These are phyloP conservation scores for Pipra filicauda DNA, from an alignment of 2,113 vertebrate species.

Conservation along the genomic window DNA sequence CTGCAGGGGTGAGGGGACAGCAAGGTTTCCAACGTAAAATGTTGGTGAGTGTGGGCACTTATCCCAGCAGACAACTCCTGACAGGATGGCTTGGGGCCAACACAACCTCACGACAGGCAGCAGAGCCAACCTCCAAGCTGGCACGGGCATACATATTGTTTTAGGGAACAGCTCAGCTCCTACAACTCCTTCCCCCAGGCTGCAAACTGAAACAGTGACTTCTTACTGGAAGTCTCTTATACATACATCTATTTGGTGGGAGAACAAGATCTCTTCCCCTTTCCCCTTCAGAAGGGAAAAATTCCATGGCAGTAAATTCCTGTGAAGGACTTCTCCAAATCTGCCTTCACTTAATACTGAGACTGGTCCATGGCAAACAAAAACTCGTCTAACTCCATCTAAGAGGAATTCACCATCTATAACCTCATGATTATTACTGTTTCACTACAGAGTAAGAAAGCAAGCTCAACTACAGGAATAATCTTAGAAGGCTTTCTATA, in stretches of 20 bases:
- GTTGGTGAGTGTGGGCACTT: conserved; percentile 11
- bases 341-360: not conserved
- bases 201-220: not conserved
- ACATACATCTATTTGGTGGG: not conserved
- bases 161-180: not conserved
- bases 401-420: not conserved
- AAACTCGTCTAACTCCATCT: not conserved
- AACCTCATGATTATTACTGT: not conserved
- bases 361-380: not conserved
- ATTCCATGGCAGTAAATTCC: not conserved
- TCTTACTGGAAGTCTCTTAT: not conserved
- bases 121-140: not conserved
- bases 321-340: not conserved
- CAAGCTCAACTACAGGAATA: not conserved
- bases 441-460: not conserved
- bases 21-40: not conserved
- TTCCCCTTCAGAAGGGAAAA: not conserved
- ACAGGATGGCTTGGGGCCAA: conserved; percentile 33
- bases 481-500: not conserved
- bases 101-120: conserved; percentile 5
- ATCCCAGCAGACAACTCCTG: conserved; percentile 46
- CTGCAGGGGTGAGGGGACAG: conserved; percentile 51
- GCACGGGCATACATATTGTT: not conserved
- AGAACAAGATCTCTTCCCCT: not conserved
- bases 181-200: not conserved